Base-by-base conservation (phyloP, 2,888 invertebrate genomes). In the Junonia oenone region DNA sequence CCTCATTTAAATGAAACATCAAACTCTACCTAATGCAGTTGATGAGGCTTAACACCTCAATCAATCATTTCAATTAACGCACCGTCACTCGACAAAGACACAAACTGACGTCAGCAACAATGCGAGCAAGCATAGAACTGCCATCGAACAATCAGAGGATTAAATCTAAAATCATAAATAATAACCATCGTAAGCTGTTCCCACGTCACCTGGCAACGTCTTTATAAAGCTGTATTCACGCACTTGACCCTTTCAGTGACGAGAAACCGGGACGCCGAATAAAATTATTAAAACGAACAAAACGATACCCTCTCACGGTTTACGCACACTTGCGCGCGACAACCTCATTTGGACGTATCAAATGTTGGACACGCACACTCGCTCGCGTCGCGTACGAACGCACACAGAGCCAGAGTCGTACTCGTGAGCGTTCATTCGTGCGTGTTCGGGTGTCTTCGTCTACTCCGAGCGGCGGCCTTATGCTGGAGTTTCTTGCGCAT, bases 241-340 rank as follows among this genome's bases (percentile, higher is more conserved):
- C 76, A 78, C 82, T 84, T 86, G 87, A 88, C 87, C 89, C 88
- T 83, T 85, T 84, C 80, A 80, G 78, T 75, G 64, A 62, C 63
- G 73, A 76, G 76, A 73, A 70, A 68, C 67, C 65, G 73, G 76
- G 72, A 72, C 73, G 68, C 62, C 66, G 68, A 72, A 75, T 73
- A 71, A 76, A 78, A 81, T 76, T 78, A 78, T 77, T 76, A 80
- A 82, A 82, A 78, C 73, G 78, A 76, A 82, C 72, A 79, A 81
- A 81, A 76, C 73, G 72, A 64, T 63, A 61, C 64, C 63, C 68
- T 64, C 66, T 61, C 67, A 65, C 65, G 59, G 56, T 57, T 56
- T 59, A 64, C 67, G 53, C 64, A 61, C 65, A 63, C 68, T 56
- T 31, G 50, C 62, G 45, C 54, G 56, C 38, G 45, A 49, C 59